These are phyloP conservation scores for Vipera latastei DNA, from an alignment of 2,797 vertebrate genomes.

Conservation along the genomic window DNA sequence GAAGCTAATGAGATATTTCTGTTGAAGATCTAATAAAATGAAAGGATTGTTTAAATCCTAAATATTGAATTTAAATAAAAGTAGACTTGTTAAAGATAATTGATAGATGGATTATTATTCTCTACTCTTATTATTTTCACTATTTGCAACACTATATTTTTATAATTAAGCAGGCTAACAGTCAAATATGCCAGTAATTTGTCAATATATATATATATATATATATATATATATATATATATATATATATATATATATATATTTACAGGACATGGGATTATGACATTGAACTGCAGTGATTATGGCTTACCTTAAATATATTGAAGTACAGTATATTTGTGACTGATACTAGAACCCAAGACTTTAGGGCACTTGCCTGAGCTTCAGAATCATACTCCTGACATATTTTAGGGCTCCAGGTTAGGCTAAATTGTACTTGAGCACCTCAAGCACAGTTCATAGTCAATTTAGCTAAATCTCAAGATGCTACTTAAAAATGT, in stretches of 20 bases:
- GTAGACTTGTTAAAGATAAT: background rate
- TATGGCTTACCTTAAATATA: background rate
- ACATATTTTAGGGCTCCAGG: background rate
- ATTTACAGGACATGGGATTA: background rate
- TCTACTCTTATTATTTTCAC: background rate
- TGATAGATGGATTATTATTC: background rate
- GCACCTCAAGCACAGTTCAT: background rate
- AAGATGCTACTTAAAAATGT: constrained; percentile 1
- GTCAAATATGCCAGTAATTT: background rate
- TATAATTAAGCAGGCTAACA: background rate
- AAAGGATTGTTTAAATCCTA: background rate
- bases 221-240: too few relatives aligned
- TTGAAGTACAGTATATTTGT: background rate
- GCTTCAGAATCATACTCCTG: background rate
- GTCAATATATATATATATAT: too few relatives aligned
- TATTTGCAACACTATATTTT: background rate
- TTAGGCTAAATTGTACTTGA: background rate
- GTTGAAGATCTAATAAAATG: background rate
- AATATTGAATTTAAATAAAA: background rate
- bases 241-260: background rate
- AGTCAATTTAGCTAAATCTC: background rate
- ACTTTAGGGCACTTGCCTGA: background rate
- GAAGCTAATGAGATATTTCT: background rate
- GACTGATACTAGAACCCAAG: background rate
- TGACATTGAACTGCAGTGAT: background rate